Evolutionary conservation across 2,113 vertebrate genomes (phyloP).

Genomic region (Nyctibius bracteatus): DNA sequence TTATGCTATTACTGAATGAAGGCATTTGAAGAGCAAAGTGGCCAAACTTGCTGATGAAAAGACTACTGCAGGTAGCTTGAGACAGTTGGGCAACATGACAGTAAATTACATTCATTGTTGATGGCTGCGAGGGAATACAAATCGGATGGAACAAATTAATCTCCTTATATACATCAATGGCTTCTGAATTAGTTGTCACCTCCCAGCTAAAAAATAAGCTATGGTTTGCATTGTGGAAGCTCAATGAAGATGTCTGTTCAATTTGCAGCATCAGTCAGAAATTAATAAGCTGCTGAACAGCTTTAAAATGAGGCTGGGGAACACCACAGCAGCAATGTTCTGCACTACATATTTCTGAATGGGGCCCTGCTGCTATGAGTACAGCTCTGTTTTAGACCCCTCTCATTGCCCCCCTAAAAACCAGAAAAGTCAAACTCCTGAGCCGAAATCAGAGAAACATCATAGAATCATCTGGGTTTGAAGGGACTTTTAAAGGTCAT

Average conservation of each 20-base stretch:
- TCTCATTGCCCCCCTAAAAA: background rate
- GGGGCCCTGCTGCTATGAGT: background rate
- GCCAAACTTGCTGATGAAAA: conserved; percentile 50
- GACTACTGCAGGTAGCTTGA: conserved; percentile 24
- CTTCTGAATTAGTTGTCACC: conserved; percentile 65
- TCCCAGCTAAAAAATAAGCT: conserved; percentile 8
- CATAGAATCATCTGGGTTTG: too few species aligned
- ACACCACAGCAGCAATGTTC: background rate
- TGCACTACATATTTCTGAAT: background rate
- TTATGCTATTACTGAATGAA: background rate
- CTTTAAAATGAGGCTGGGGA: conserved; percentile 25
- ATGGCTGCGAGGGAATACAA: conserved; percentile 54
- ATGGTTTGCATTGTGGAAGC: conserved; percentile 18
- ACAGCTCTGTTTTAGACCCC: background rate
- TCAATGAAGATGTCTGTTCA: conserved; percentile 54
- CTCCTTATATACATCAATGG: conserved; percentile 46
- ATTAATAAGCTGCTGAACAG: conserved; percentile 47
- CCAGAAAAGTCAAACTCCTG: background rate
- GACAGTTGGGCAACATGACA: conserved; percentile 54
- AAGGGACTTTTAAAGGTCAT: too few species aligned
- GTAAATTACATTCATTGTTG: conserved; percentile 65
- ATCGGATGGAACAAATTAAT: conserved; percentile 67
- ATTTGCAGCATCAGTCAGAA: conserved; percentile 31
- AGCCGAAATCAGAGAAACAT: background rate
- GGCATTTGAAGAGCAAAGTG: conserved; percentile 45